Base-by-base conservation (phyloP, 1,140 invertebrate species). In the Anthonomus grandis region DNA sequence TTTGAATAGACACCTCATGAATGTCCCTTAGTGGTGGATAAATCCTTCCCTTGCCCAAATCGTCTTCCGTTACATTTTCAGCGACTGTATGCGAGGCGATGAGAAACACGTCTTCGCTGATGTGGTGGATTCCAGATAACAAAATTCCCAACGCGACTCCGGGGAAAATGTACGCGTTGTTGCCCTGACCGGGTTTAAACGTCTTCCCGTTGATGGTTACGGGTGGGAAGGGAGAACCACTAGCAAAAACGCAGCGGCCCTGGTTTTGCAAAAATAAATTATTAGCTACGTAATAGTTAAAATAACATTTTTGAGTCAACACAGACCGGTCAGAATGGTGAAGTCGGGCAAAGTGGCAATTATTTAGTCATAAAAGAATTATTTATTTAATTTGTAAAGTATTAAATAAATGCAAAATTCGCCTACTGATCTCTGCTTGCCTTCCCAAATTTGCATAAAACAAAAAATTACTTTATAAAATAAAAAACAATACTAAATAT, bases 81-180 rank as follows among this genome's bases (percentile, higher is more conserved):
- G 95, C 86, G 8, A 98, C 76, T 12, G 86, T 62, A 82, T 94
- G 80, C 46, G 94, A 91, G 13, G 95, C 91, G 44, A 93, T 83
- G 3, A 97, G 77, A 78, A 97, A 97, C 65, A 95, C 81, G 64
- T 90, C 86, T 67, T 97, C 91, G 0, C 83, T 85, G 65, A 97
- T 95, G 68, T 92, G 90, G 67, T 93, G 87, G 6, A 92, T 89
- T 27, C 89, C 86, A 0, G 89, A 86, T 5, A 84, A 83, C 46
- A 97, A 91, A 12, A 95, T 90, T 15, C 92, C 95, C 3, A 97
- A 78, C 17, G 92, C 93, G 0, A 97, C 84, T 37, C 92, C 93
- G 1, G 95, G 95, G 77, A 97, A 97, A 57, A 97, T 96, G 74
- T 97, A 97, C 0, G 95, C 90, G 72, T 97, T 97, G 75, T 97